Evolutionary conservation across 2,797 vertebrate species (phyloP), one percentile per base, ranked within the genome.

Genomic region (Smutsia gigantea): DNA sequence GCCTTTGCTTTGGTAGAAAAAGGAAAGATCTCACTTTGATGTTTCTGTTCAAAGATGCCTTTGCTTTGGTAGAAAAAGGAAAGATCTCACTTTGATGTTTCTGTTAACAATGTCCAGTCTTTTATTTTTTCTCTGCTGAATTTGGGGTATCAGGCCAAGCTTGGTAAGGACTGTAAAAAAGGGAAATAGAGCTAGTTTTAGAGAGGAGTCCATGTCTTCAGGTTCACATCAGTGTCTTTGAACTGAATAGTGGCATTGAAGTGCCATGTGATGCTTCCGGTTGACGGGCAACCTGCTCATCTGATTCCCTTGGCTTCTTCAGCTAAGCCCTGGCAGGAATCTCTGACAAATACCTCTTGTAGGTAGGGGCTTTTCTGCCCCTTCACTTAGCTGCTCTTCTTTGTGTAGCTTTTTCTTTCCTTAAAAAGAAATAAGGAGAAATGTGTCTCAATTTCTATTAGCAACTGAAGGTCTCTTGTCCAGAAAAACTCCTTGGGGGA

Each of bases 61-160:
- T 90, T 87, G 25, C 61, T n/a, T 94, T 82, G 34, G 25, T 81
- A 68, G 71, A 90, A 39, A 93, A 92, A 89, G 46, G n/a, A 78
- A 93, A 68, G n/a, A 23, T 74, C 59, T 84, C 79, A 84, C 29
- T 71, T 89, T 21, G 66, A 31, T 79, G 57, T 37, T 78, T 68
- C 87, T 92, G 53, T 93, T 37, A n/a, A 59, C 57, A 39, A 66
- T 64, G 53, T 39, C 57, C 29, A 0, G 74, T 61, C 63, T 88
- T 94, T 88, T 46, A 8, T 72, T 95, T 91, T 46, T 46, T 92
- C 18, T 90, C 63, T 92, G 57, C 82, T 93, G 77, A 87, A n/a
- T 96, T 91, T 57, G 49, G 25, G 49, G 5, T 71, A 14, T 84
- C 63, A 95, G 68, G 57, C 42, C n/a, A 21, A 63, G n/a, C 21